Evolutionary conservation across 1,140 invertebrate genomes (phyloP).

Genomic region (Aleiodes sp.): DNA sequence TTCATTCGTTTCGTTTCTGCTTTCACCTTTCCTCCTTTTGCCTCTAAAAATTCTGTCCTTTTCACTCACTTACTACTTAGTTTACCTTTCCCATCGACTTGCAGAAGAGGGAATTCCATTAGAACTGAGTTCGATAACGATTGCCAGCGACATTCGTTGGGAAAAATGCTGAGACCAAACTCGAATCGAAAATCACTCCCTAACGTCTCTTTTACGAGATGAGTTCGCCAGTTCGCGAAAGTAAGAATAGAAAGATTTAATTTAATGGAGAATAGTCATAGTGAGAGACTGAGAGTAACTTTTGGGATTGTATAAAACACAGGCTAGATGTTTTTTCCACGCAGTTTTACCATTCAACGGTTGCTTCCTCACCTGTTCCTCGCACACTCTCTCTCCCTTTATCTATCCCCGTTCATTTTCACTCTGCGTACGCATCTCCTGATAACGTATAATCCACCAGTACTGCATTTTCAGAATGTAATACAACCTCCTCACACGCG

Average conservation of each 20-base stretch:
- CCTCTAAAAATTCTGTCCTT: background rate
- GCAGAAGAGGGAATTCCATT: slow-evolving; percentile 30
- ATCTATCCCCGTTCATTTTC: too few species aligned
- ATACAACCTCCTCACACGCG: background rate
- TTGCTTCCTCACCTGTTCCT: too few species aligned
- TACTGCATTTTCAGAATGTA: background rate
- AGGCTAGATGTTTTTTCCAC: too few species aligned
- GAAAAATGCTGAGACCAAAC: slow-evolving; percentile 30
- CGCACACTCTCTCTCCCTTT: too few species aligned
- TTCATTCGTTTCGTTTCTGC: background rate
- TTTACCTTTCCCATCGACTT: slow-evolving; percentile 18
- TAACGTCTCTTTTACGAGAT: slow-evolving; percentile 38
- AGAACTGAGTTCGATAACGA: slow-evolving; percentile 32
- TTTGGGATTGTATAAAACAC: too few species aligned
- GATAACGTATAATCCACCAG: background rate
- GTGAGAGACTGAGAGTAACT: background rate
- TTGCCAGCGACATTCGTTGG: slow-evolving; percentile 30
- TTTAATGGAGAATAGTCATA: slow-evolving; percentile 38
- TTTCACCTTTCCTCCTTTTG: background rate
- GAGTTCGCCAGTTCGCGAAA: slow-evolving; percentile 26
- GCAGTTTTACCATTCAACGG: too few species aligned
- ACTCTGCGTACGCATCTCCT: background rate
- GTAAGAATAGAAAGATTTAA: slow-evolving; percentile 37
- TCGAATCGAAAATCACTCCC: slow-evolving; percentile 37
- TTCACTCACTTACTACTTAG: slow-evolving; percentile 17